Evolutionary conservation across 2,888 invertebrate species (phyloP), one percentile per base, ranked within the genome.

Genomic region (Cerceris rybyensis): DNA sequence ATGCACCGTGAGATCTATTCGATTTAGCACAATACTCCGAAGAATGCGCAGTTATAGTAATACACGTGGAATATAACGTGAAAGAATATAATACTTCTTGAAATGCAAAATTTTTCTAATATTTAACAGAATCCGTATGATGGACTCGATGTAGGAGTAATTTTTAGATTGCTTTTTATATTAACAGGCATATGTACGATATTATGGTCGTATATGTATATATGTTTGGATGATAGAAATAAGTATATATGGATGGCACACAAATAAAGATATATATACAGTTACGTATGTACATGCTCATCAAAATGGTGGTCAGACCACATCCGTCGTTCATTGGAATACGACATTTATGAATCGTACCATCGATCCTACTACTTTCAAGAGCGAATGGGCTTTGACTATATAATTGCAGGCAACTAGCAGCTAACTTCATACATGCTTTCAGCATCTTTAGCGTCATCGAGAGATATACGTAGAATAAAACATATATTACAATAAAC

Each of bases 311-410:
- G 28, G 57, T 57, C 7, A 6, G 8, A 16, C 13, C 14, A 61
- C 55, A 65, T 83, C 79, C 77, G 83, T 77, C 81, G 82, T 50
- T 63, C 60, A 39, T 72, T 72, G 69, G 1, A 49, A 71, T 11
- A 57, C 49, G 9, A 14, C 52, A 59, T 64, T 72, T 68, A 59
- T 39, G 59, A 63, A 57, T 58, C 28, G 42, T 11, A 28, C 42
- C 60, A 69, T 69, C 69, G 69, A 69, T 69, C 69, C 11, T 14
- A 28, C 49, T 28, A 66, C 43, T 54, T 50, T 46, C 2, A 11
- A 13, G 46, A 46, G 46, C 28, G 46, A 46, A 46, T 46, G 46
- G 46, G 28, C 28, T 28, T 28, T 28, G 28, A 28, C 28, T 28
- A 28, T 28, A 28, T 28, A 28, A 28, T 28, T 28, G 28, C 28